Percentiles rank a stretch among this genome's conserved stretches.
phyloP scores from a whole-genome alignment of 2,888 invertebrate genomes.

The Volucella inflata region DNA sequence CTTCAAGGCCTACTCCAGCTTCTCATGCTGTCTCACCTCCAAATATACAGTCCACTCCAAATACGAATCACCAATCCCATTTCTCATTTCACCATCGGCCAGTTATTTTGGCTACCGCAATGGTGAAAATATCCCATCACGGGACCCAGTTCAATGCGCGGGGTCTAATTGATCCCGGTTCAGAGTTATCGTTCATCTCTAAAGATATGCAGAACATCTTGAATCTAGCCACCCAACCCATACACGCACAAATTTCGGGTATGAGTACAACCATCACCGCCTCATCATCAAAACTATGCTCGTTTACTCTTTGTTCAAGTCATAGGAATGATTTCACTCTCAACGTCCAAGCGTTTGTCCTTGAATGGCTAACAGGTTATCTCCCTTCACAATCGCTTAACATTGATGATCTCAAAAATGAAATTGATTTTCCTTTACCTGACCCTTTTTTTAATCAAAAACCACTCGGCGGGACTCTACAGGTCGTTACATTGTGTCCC shows the following conservation, averaged over 20 bases:
- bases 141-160: slow-evolving; percentile 17
- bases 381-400: slow-evolving; percentile 2
- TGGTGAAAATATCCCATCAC: slow-evolving; percentile 16
- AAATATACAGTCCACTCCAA: slow-evolving; percentile 14
- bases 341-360: slow-evolving; percentile 1
- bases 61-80: neutral
- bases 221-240: neutral
- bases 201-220: slow-evolving; percentile 6
- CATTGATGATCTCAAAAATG: neutral
- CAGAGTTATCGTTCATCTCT: slow-evolving; percentile 60
- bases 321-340: neutral
- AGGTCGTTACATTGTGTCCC: neutral
- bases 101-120: slow-evolving; percentile 47
- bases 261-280: slow-evolving; percentile 10
- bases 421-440: slow-evolving; percentile 10
- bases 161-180: slow-evolving; percentile 57
- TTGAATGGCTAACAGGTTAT: slow-evolving; percentile 13
- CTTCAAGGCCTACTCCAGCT: too few relatives aligned
- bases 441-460: slow-evolving; percentile 18
- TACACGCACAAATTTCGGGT: slow-evolving; percentile 2
- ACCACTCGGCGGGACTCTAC: neutral
- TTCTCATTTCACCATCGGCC: slow-evolving; percentile 1
- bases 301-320: slow-evolving; percentile 7
- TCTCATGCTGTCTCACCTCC: neutral
- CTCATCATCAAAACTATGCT: slow-evolving; percentile 16